Evolutionary conservation across 2,113 vertebrate species (phyloP), one percentile per base, ranked within the genome.

Genomic region (Limanda limanda): DNA sequence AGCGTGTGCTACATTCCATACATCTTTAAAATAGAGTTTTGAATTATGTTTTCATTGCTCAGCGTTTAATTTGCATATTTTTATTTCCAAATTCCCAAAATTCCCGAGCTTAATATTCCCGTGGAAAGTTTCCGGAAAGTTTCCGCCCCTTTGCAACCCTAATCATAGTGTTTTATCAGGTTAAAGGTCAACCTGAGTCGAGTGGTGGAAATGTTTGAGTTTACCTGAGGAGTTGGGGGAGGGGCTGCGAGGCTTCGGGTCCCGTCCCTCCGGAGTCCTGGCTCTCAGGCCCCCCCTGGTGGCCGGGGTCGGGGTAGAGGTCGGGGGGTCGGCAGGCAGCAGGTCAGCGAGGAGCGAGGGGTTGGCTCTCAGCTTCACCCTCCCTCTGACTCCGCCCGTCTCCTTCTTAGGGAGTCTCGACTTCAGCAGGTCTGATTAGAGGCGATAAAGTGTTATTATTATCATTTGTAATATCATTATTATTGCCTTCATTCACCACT

Each of bases 171-270:
- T 12, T 42, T 42, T 3, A 13, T 13, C 40, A 13, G 40, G 40
- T 42, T 42, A 42, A 42, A 42, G 40, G 3, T 42, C 40, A 42
- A 42, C 40, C 12, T 42, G 8, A 12, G 40, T 2, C 7, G 48
- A 51, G 48, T 51, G 20, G 17, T 20, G 18, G 48, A 51, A 7
- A n/a, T 8, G 48, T 24, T 37, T 42, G 57, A 69, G 17, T 47
- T 59, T 37, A 94, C 94, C 93, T 84, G 92, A 71, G 42, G 57
- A 78, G 82, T 71, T 85, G 47, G 68, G 37, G 1, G 86, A 65
- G 13, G 65, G 12, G 1, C n/a, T 77, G 40, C 23, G 10, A 2
- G 88, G 71, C 37, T 89, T 90, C 0, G 37, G 1, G 20, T 64
- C n/a, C 3, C 63, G 73, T 74, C 76, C 86, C 1, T 92, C 91